Conservation (phyloP, 2,888 invertebrate genomes). For the Hydriomena furcata region DNA sequence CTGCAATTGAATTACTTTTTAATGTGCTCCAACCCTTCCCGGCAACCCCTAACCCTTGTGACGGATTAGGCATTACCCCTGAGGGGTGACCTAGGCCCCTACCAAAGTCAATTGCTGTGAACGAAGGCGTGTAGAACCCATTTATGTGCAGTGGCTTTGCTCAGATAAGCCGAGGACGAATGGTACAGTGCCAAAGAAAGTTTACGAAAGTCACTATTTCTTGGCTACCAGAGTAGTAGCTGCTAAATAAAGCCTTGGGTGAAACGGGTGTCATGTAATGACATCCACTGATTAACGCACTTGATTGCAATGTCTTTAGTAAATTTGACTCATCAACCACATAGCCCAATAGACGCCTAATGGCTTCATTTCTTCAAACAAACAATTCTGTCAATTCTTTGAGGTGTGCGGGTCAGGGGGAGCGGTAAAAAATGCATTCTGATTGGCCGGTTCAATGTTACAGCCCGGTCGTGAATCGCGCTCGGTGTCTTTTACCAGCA, state of each 20-base stretch:
- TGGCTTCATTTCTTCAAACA: no score
- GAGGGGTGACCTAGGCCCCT: constrained; percentile 57
- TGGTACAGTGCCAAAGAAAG: constrained; percentile 13
- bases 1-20: not conserved
- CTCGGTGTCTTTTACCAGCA: no score
- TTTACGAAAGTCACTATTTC: constrained; percentile 3
- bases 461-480: no score
- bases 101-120: constrained; percentile 39
- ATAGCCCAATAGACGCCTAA: no score
- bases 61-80: constrained; percentile 38
- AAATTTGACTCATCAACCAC: no score
- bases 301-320: no score
- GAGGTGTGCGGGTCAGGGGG: no score
- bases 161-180: constrained; percentile 41
- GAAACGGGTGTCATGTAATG: not conserved
- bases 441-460: no score
- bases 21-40: constrained; percentile 20
- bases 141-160: constrained; percentile 51
- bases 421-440: no score
- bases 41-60: constrained; percentile 18
- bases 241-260: not conserved
- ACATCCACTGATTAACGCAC: no score
- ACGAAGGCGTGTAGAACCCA: constrained; percentile 51
- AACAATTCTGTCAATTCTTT: no score
- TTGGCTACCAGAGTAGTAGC: not conserved